A percentile compares a stretch with the other conserved stretches of the same genome.
These are phyloP conservation scores for Stenichneumon culpator DNA, from an alignment of 2,888 invertebrate genomes.

Conservation along the genomic window DNA sequence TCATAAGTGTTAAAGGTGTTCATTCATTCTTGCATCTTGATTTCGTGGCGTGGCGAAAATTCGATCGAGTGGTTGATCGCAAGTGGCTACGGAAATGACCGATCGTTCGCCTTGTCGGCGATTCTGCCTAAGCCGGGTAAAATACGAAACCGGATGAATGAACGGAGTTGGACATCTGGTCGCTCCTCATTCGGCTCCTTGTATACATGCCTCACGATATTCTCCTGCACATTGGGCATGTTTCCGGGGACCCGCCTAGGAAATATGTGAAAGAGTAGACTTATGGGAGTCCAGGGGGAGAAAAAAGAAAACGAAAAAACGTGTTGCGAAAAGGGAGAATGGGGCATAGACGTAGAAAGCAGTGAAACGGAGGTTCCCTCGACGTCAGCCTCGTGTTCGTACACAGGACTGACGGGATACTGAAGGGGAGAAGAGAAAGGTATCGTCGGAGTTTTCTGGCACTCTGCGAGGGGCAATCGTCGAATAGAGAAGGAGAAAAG, in stretches of 20 bases:
- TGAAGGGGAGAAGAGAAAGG: conserved; percentile 16
- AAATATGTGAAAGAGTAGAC: conserved; percentile 37
- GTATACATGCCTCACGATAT: not conserved
- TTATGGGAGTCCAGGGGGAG: conserved; percentile 36
- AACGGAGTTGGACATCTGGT: conserved; percentile 6
- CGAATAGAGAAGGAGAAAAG: not conserved
- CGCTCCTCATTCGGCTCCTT: not conserved
- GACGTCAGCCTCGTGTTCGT: conserved; percentile 25
- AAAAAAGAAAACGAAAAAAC: conserved; percentile 27
- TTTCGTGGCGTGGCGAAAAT: not conserved
- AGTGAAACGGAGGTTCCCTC: conserved; percentile 3
- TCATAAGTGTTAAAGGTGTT: not conserved
- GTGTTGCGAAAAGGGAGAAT: conserved; percentile 15
- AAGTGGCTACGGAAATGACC: not conserved
- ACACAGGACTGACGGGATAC: conserved; percentile 34
- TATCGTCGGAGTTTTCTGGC: conserved; percentile 16
- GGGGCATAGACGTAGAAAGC: conserved; percentile 15
- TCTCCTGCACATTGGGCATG: conserved; percentile 17
- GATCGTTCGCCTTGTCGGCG: conserved; percentile 35
- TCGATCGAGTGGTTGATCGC: not conserved
- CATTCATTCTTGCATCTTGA: conserved; percentile 1
- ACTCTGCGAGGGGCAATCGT: conserved; percentile 15
- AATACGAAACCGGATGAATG: not conserved
- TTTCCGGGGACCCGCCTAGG: not conserved
- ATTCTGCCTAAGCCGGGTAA: conserved; percentile 24